Evolutionary conservation across 1,140 invertebrate genomes (phyloP).

Genomic region (Zaprionus ghesquierei): DNA sequence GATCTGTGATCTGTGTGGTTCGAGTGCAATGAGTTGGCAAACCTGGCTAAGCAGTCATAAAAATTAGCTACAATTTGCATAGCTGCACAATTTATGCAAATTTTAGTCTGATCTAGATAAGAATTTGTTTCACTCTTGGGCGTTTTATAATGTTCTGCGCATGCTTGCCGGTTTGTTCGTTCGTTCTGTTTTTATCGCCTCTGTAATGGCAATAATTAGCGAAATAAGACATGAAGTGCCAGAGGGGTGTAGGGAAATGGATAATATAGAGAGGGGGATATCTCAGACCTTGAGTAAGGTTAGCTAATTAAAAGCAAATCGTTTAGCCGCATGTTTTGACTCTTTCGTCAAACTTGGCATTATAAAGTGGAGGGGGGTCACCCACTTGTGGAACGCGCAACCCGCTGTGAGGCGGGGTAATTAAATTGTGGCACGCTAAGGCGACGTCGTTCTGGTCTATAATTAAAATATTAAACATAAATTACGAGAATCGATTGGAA

Average conservation of each 20-base stretch:
- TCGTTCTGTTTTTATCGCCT: slow-evolving; percentile 63
- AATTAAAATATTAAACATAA: slow-evolving; percentile 73
- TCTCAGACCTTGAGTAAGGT: slow-evolving; percentile 61
- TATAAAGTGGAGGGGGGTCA: background rate
- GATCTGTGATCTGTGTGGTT: slow-evolving; percentile 13
- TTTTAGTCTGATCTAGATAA: slow-evolving; percentile 61
- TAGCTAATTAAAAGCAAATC: slow-evolving; percentile 42
- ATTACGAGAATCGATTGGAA: slow-evolving; percentile 29
- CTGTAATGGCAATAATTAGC: slow-evolving; percentile 75
- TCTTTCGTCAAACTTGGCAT: slow-evolving; percentile 12
- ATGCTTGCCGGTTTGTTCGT: slow-evolving; percentile 22
- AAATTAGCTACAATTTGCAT: slow-evolving; percentile 76
- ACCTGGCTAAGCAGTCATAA: slow-evolving; percentile 64
- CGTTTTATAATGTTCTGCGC: background rate
- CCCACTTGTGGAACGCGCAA: slow-evolving; percentile 33
- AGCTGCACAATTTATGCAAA: slow-evolving; percentile 77
- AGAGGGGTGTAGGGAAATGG: background rate
- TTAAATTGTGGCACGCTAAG: slow-evolving; percentile 45
- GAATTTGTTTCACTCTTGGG: slow-evolving; percentile 39
- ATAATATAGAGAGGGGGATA: background rate
- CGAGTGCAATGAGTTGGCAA: slow-evolving; percentile 62
- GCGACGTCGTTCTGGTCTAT: slow-evolving; percentile 39
- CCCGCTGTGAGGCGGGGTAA: slow-evolving; percentile 37
- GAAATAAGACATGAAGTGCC: background rate
- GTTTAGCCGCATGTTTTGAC: background rate